A percentile compares a stretch with the other conserved stretches of the same genome.
phyloP scores from a whole-genome alignment of 2,113 vertebrate species.

The Aldabrachelys gigantea region DNA sequence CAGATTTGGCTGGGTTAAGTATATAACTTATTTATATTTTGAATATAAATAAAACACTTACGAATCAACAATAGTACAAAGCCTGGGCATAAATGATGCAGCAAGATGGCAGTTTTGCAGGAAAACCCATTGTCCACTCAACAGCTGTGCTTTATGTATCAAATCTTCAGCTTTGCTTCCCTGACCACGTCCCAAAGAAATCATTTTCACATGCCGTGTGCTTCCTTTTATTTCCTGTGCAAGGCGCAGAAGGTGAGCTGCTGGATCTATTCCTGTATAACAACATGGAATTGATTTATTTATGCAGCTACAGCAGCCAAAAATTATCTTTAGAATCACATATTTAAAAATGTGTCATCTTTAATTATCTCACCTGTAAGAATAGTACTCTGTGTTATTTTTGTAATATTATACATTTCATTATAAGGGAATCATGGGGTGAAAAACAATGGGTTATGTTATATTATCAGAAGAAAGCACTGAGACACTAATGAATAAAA shows the following conservation, averaged over 20 bases:
- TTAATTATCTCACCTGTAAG: not conserved
- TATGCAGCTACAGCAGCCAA: not conserved
- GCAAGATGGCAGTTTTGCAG: slow-evolving; percentile 78
- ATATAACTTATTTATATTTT: not conserved
- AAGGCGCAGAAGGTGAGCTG: slow-evolving; percentile 56
- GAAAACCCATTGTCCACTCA: slow-evolving; percentile 68
- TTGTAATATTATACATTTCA: not conserved
- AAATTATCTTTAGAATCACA: not conserved
- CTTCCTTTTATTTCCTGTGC: slow-evolving; percentile 66
- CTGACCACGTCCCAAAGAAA: slow-evolving; percentile 74
- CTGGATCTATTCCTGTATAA: slow-evolving; percentile 60
- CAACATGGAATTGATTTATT: not conserved
- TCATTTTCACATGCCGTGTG: slow-evolving; percentile 50
- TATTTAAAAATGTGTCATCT: not conserved
- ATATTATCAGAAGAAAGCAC: not conserved
- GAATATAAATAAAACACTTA: slow-evolving; percentile 39
- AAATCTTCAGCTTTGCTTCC: slow-evolving; percentile 66
- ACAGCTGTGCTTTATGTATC: slow-evolving; percentile 38
- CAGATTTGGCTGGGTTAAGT: not conserved
- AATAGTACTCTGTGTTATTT: not conserved
- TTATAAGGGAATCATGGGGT: not conserved
- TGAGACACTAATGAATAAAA: not conserved
- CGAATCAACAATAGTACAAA: slow-evolving; percentile 65
- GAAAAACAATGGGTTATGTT: not conserved
- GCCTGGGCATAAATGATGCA: slow-evolving; percentile 68